Conservation (phyloP, 2,888 invertebrate species). For the Acrocera orbiculus region DNA sequence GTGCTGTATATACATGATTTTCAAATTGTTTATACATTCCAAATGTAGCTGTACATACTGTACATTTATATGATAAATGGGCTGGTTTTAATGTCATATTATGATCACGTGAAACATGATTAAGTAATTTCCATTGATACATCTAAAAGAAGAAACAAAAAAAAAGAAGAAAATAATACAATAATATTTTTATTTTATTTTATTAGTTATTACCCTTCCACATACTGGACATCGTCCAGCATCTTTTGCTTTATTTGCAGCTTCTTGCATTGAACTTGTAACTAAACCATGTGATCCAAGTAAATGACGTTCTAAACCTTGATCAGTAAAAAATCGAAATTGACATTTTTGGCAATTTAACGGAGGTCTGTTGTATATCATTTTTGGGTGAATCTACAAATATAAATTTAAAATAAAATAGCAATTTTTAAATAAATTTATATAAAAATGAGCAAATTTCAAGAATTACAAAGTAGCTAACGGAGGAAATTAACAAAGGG, state of each 20-base stretch:
- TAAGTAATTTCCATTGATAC: constrained; percentile 82
- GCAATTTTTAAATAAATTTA: constrained; percentile 2
- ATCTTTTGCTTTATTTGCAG: constrained; percentile 87
- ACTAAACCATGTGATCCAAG: constrained; percentile 87
- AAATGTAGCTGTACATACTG: constrained; percentile 85
- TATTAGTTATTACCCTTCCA: constrained; percentile 49
- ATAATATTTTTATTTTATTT: background rate
- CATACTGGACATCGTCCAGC: constrained; percentile 89
- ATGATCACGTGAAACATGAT: constrained; percentile 84
- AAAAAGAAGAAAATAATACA: background rate
- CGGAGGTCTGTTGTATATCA: constrained; percentile 88
- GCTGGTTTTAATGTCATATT: constrained; percentile 82
- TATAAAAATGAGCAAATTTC: background rate
- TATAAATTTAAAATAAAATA: background rate
- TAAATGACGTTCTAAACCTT: constrained; percentile 88
- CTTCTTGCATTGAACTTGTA: constrained; percentile 90
- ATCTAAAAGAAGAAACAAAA: constrained; percentile 39
- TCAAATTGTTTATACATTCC: constrained; percentile 92
- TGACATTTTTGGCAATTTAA: constrained; percentile 93
- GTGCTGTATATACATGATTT: constrained; percentile 84
- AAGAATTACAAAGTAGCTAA: background rate
- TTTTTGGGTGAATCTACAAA: constrained; percentile 67
- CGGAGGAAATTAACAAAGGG: too few relatives aligned
- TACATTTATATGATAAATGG: constrained; percentile 86
- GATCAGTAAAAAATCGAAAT: constrained; percentile 91